These are phyloP conservation scores for Oedothorax gibbosus DNA, from an alignment of 1,140 invertebrate genomes.

Conservation along the genomic window DNA sequence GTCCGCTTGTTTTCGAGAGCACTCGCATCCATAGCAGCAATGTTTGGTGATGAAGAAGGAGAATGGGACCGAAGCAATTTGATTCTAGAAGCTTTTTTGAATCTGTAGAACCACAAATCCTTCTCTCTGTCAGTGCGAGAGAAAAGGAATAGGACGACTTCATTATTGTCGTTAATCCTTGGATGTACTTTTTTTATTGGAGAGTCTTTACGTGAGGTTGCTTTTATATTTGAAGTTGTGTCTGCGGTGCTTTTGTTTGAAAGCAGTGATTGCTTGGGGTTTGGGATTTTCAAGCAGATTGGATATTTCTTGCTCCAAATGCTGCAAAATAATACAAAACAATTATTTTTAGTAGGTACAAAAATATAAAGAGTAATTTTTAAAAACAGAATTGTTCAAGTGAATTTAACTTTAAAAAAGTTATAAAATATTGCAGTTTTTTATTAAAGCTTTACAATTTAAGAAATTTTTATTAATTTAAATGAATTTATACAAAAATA, in stretches of 20 bases:
- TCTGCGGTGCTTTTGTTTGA: constrained; percentile 31
- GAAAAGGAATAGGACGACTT: constrained; percentile 77
- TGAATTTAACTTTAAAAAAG: too few relatives aligned
- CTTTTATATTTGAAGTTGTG: constrained; percentile 58
- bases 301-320: constrained; percentile 94
- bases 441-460: too few relatives aligned
- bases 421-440: too few relatives aligned
- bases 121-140: constrained; percentile 86
- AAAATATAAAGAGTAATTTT: background rate
- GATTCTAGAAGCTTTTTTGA: constrained; percentile 68
- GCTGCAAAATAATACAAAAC: constrained; percentile 55
- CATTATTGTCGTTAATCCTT: constrained; percentile 63
- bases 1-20: constrained; percentile 46
- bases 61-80: constrained; percentile 65
- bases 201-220: constrained; percentile 66
- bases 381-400: background rate
- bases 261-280: constrained; percentile 50
- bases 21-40: constrained; percentile 33
- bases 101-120: constrained; percentile 83
- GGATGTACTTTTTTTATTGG: constrained; percentile 13
- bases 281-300: constrained; percentile 76
- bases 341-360: background rate
- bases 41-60: constrained; percentile 63
- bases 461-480: too few relatives aligned
- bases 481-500: too few relatives aligned